Conservation (phyloP, 2,888 invertebrate species). For the Cataglyphis altisquamis region DNA sequence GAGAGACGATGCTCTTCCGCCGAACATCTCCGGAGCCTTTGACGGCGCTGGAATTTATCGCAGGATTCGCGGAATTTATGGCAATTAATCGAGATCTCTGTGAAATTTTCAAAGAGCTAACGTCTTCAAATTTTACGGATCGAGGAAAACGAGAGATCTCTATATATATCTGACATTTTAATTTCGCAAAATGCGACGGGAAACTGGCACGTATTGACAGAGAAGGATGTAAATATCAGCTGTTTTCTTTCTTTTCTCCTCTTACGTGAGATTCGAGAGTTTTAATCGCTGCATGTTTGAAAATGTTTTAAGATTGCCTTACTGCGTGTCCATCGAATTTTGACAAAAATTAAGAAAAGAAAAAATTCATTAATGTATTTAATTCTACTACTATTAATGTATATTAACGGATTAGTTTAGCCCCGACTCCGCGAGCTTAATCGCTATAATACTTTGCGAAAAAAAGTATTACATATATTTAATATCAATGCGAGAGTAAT, state of each 20-base stretch:
- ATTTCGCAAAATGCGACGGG: not conserved
- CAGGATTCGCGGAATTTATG: not conserved
- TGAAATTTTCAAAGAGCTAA: not conserved
- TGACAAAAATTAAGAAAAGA: not conserved
- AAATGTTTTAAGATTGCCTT: not conserved
- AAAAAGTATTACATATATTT: not conserved
- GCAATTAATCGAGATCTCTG: conserved; percentile 3
- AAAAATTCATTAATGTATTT: not conserved
- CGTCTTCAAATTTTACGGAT: conserved; percentile 1
- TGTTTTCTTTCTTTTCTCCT: not conserved
- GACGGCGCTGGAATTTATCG: conserved; percentile 8
- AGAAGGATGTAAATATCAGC: not conserved
- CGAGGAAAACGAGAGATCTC: not conserved
- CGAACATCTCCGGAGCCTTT: too few species aligned
- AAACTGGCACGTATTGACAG: not conserved
- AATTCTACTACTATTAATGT: not conserved
- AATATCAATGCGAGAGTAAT: not conserved
- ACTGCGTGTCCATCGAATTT: not conserved
- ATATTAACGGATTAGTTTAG: not conserved
- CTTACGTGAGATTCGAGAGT: not conserved
- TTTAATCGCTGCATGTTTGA: not conserved
- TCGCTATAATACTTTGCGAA: not conserved
- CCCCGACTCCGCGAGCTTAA: not conserved
- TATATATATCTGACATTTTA: not conserved
- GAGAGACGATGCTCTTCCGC: conserved; percentile 1